Conservation (phyloP, 2,113 vertebrate genomes). For the Strix aluco region DNA sequence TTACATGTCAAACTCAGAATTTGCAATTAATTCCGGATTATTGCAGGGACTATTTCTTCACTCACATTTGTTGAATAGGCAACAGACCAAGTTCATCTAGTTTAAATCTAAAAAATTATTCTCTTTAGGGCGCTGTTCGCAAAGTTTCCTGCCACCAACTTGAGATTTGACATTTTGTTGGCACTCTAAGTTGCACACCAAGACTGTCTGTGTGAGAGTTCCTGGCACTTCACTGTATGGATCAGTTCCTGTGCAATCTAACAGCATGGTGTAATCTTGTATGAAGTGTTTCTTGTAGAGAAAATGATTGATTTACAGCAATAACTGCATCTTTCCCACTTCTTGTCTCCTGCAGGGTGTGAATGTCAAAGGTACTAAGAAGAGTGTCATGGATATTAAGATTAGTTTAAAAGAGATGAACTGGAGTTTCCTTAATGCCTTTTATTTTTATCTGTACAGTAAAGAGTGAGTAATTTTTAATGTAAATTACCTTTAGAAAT, state of each 20-base stretch:
- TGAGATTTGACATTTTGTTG: slow-evolving; percentile 27
- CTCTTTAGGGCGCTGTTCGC: neutral
- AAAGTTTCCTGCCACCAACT: neutral
- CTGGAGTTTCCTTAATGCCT: neutral
- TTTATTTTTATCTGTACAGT: neutral
- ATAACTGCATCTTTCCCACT: neutral
- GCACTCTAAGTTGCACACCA: neutral
- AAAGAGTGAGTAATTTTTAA: neutral
- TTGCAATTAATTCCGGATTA: neutral
- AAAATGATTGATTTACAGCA: slow-evolving; percentile 8
- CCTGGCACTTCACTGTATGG: neutral
- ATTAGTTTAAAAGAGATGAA: neutral
- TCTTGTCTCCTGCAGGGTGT: neutral
- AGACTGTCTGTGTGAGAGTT: neutral
- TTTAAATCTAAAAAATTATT: neutral
- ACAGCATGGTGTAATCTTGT: neutral
- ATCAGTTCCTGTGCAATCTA: slow-evolving; percentile 16
- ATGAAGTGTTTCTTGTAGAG: neutral
- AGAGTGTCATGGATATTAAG: neutral
- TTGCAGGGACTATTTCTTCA: neutral
- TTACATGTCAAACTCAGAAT: neutral
- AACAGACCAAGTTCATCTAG: neutral
- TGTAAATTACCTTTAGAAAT: neutral
- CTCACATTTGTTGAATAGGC: neutral
- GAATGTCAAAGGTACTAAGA: neutral